Percentiles rank a stretch among this genome's conserved stretches.
These are phyloP conservation scores for Sycophaga agraensis DNA, from an alignment of 1,140 invertebrate genomes.

Conservation along the genomic window DNA sequence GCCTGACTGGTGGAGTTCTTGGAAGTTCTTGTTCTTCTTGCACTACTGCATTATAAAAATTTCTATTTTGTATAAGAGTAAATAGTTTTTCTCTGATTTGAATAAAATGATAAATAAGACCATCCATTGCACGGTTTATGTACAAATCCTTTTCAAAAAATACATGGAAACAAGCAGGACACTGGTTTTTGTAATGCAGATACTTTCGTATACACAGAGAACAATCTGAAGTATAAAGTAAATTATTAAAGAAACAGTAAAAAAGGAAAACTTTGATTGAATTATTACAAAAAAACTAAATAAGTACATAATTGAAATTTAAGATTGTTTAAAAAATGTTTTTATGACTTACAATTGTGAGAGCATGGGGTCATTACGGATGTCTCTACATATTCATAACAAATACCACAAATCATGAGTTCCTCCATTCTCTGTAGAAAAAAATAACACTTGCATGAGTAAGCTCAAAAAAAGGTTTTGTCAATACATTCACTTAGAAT, in stretches of 20 bases:
- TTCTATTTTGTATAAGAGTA: constrained; percentile 30
- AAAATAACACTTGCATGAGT: neutral
- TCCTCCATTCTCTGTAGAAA: constrained; percentile 48
- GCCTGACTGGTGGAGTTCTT: neutral
- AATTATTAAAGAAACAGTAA: too few species aligned
- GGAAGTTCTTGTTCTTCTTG: neutral
- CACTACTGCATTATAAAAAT: constrained; percentile 1
- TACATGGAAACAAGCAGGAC: constrained; percentile 59
- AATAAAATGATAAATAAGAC: constrained; percentile 47
- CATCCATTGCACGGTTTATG: constrained; percentile 58
- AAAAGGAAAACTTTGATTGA: neutral
- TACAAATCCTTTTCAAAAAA: constrained; percentile 58
- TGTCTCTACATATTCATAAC: constrained; percentile 56
- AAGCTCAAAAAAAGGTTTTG: neutral
- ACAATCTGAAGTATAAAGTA: constrained; percentile 60
- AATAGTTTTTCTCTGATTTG: constrained; percentile 48
- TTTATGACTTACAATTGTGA: constrained; percentile 54
- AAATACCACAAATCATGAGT: constrained; percentile 53
- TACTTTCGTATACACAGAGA: constrained; percentile 62
- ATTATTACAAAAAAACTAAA: neutral
- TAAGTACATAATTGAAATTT: neutral
- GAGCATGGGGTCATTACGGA: constrained; percentile 55
- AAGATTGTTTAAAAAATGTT: too few species aligned
- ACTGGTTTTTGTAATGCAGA: constrained; percentile 59
- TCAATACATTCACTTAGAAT: neutral